A percentile compares a stretch with the other conserved stretches of the same genome.
Evolutionary conservation across 2,888 invertebrate species (phyloP).

Genomic region (Caenorhabditis panamensis): DNA sequence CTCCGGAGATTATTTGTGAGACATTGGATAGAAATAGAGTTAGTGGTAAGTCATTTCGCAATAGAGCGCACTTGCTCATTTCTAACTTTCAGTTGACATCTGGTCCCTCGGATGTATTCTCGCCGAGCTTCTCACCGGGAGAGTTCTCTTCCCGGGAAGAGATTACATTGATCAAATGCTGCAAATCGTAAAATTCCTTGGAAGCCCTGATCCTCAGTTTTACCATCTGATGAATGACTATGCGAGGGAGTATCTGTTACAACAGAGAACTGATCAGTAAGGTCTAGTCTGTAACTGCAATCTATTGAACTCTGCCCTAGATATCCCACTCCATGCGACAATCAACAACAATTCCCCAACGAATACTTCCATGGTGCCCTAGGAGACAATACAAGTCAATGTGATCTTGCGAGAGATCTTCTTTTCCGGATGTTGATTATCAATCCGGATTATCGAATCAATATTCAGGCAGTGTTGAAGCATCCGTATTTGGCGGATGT

Average conservation of each 20-base stretch:
- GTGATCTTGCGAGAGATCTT: constrained; percentile 95
- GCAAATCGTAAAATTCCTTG: constrained; percentile 72
- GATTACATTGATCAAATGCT: constrained; percentile 85
- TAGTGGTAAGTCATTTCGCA: constrained; percentile 84
- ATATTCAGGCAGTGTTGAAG: constrained; percentile 94
- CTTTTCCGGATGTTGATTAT: constrained; percentile 98
- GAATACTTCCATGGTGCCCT: constrained; percentile 82
- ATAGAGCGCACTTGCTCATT: not conserved
- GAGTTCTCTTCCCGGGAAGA: constrained; percentile 97
- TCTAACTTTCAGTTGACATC: constrained; percentile 69
- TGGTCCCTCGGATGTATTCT: constrained; percentile 88
- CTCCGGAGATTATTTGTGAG: constrained; percentile 89
- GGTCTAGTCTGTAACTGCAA: not conserved
- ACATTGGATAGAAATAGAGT: constrained; percentile 94
- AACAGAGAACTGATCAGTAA: not conserved
- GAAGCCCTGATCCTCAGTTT: constrained; percentile 61
- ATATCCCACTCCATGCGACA: too few relatives aligned
- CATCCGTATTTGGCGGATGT: constrained; percentile 87
- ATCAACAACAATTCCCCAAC: constrained; percentile 21
- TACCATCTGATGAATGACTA: constrained; percentile 60
- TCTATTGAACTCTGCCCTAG: constrained; percentile 81
- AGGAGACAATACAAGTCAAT: constrained; percentile 8
- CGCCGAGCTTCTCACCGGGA: constrained; percentile 99
- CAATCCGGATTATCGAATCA: constrained; percentile 97
- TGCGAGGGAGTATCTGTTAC: constrained; percentile 95